A percentile compares a stretch with the other conserved stretches of the same genome.
These are phyloP conservation scores for Drosophila algonquin DNA, from an alignment of 2,888 invertebrate species.

Conservation along the genomic window DNA sequence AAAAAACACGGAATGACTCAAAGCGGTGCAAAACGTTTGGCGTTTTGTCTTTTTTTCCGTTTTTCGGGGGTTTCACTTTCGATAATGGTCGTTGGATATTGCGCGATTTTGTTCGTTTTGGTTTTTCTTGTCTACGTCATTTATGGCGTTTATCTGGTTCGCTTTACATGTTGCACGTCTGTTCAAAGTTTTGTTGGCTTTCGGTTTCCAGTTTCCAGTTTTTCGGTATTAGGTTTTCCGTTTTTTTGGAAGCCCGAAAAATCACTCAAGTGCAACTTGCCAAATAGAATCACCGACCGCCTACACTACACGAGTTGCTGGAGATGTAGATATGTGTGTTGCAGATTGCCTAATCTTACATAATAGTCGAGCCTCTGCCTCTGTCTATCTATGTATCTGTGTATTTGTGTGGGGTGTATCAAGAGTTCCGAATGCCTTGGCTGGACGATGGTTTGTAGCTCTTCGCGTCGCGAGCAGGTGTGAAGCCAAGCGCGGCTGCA, in stretches of 20 bases:
- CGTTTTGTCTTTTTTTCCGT: constrained; percentile 7
- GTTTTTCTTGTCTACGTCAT: constrained; percentile 69
- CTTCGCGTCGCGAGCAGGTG: constrained; percentile 77
- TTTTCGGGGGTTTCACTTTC: constrained; percentile 56
- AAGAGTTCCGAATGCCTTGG: constrained; percentile 39
- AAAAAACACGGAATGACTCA: constrained; percentile 14
- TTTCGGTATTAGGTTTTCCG: constrained; percentile 38
- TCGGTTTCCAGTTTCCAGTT: constrained; percentile 39
- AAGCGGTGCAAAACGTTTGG: constrained; percentile 52
- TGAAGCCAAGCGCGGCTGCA: constrained; percentile 82
- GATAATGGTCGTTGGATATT: constrained; percentile 55
- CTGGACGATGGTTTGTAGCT: constrained; percentile 62
- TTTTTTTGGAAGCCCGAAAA: constrained; percentile 73
- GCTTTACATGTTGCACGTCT: constrained; percentile 68
- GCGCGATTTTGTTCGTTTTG: constrained; percentile 65
- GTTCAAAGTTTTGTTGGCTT: constrained; percentile 30
- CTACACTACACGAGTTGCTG: constrained; percentile 9
- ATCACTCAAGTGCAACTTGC: constrained; percentile 82
- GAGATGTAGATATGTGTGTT: constrained; percentile 30
- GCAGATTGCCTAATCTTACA: constrained; percentile 69
- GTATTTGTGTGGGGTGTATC: constrained; percentile 36
- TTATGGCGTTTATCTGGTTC: constrained; percentile 71
- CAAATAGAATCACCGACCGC: constrained; percentile 66
- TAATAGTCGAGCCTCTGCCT: constrained; percentile 61
- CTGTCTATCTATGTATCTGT: constrained; percentile 40